Evolutionary conservation across 1,140 invertebrate genomes (phyloP).

Genomic region (Drosophila elegans): DNA sequence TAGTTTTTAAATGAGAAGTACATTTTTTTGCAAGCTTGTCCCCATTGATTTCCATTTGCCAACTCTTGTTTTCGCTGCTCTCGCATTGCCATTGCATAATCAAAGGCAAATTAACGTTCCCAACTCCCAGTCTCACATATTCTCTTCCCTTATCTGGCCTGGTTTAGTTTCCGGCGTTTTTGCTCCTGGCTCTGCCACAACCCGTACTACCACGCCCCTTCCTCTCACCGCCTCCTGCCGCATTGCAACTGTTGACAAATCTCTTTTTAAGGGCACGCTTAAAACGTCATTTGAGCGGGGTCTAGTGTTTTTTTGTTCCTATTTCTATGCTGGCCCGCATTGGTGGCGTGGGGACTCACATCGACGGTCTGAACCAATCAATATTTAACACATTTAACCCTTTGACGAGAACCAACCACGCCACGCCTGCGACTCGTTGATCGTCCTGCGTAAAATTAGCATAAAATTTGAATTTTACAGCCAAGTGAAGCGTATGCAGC

Average conservation of each 20-base stretch:
- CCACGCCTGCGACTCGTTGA: conserved; percentile 53
- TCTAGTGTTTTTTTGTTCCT: conserved; percentile 34
- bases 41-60: conserved; percentile 27
- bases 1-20: not conserved
- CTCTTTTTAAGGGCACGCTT: conserved; percentile 83
- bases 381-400: conserved; percentile 81
- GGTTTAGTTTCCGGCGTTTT: conserved; percentile 24
- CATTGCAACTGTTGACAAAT: conserved; percentile 82
- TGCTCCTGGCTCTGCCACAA: not conserved
- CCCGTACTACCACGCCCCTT: conserved; percentile 14
- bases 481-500: conserved; percentile 80
- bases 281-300: conserved; percentile 74
- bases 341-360: conserved; percentile 26
- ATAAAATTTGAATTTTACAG: conserved; percentile 84
- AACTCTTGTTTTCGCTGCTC: conserved; percentile 41
- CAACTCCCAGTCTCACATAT: conserved; percentile 36
- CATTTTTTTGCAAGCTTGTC: conserved; percentile 1
- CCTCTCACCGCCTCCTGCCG: conserved; percentile 35
- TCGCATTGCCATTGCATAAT: conserved; percentile 69
- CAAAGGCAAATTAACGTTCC: conserved; percentile 74
- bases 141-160: conserved; percentile 13
- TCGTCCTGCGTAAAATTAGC: conserved; percentile 81
- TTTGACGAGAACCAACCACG: conserved; percentile 46
- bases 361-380: conserved; percentile 69
- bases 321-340: conserved; percentile 20